These are phyloP conservation scores for Accipiter virgatus DNA, from an alignment of 2,113 vertebrate species.

Conservation along the genomic window DNA sequence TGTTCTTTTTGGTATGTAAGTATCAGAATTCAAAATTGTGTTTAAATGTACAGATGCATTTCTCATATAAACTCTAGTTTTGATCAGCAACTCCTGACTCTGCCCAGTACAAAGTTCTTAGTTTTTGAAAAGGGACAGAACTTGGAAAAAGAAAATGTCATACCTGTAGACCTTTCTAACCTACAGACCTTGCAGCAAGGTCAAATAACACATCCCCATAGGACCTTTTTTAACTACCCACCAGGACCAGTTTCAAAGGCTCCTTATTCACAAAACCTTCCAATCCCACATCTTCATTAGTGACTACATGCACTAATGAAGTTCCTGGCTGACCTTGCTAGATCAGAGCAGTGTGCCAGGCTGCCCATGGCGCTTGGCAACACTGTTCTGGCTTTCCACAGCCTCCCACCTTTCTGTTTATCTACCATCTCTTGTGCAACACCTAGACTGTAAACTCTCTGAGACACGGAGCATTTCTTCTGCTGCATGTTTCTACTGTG, in stretches of 20 bases:
- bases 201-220: background rate
- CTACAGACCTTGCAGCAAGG: background rate
- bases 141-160: background rate
- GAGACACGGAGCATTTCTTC: background rate
- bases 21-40: background rate
- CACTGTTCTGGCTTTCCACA: background rate
- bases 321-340: background rate
- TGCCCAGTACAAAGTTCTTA: background rate
- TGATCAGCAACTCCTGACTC: background rate
- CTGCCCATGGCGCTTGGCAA: background rate
- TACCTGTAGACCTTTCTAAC: background rate
- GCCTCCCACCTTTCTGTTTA: background rate
- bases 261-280: background rate
- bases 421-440: background rate
- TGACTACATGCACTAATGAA: background rate
- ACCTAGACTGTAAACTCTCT: background rate
- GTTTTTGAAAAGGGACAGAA: background rate
- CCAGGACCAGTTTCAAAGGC: background rate
- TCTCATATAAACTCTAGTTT: background rate
- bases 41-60: background rate
- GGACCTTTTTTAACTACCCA: background rate
- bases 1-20: background rate
- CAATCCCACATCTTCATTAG: background rate
- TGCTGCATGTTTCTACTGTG: background rate
- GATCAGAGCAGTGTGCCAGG: background rate